phyloP scores from a whole-genome alignment of 2,888 invertebrate genomes.

The Serripes groenlandicus region DNA sequence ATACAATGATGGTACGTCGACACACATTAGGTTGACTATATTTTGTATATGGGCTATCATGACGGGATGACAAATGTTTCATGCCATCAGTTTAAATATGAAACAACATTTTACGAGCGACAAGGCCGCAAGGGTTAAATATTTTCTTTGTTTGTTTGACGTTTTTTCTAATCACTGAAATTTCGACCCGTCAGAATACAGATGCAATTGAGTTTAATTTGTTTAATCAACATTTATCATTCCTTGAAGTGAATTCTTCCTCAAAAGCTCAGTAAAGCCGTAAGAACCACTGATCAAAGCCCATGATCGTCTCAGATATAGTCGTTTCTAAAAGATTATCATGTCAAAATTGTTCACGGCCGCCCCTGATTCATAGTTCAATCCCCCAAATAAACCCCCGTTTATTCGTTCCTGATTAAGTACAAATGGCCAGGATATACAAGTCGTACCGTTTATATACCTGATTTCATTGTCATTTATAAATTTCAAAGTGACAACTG shows the following conservation, averaged over 20 bases:
- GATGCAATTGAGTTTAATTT: conserved; percentile 14
- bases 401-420: conserved; percentile 55
- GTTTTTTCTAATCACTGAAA: neutral
- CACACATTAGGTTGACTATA: too few species aligned
- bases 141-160: neutral
- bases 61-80: too few species aligned
- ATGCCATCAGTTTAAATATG: too few species aligned
- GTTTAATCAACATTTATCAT: conserved; percentile 21
- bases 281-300: conserved; percentile 19
- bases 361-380: conserved; percentile 54
- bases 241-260: conserved; percentile 16
- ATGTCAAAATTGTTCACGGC: conserved; percentile 51
- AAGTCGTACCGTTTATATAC: conserved; percentile 54
- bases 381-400: conserved; percentile 63
- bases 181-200: conserved; percentile 6
- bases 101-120: too few species aligned
- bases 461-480: conserved; percentile 67
- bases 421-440: conserved; percentile 57
- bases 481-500: conserved; percentile 67
- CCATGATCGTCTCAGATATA: conserved; percentile 6
- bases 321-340: conserved; percentile 48
- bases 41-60: too few species aligned
- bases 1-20: too few species aligned
- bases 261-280: conserved; percentile 1
- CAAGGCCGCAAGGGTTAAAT: too few species aligned